Percentiles rank a stretch among this genome's conserved stretches.
Evolutionary conservation across 2,797 vertebrate species (phyloP).

Genomic region (Chloroceryle inda): DNA sequence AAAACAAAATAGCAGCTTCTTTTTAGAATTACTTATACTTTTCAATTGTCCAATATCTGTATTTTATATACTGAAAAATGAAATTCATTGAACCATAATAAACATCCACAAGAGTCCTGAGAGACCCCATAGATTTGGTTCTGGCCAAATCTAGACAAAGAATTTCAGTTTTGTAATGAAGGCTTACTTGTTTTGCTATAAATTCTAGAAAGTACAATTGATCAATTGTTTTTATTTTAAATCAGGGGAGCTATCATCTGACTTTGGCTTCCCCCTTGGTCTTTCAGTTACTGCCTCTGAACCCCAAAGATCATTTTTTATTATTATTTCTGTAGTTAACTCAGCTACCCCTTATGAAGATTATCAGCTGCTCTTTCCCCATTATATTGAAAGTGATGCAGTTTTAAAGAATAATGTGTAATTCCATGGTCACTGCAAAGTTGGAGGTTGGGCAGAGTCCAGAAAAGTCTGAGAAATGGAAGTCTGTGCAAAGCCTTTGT

Average conservation of each 20-base stretch:
- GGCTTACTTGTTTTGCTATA: slow-evolving; percentile 51
- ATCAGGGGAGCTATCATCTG: slow-evolving; percentile 54
- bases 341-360: background rate
- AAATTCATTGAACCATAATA: background rate
- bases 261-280: slow-evolving; percentile 36
- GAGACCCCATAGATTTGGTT: background rate
- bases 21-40: background rate
- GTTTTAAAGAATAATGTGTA: background rate
- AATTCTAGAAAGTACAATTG: slow-evolving; percentile 61
- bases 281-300: slow-evolving; percentile 1
- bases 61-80: background rate
- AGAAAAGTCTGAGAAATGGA: background rate
- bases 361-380: background rate
- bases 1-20: background rate
- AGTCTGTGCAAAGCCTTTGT: background rate
- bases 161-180: slow-evolving; percentile 33
- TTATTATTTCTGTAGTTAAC: background rate
- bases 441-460: background rate
- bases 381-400: background rate
- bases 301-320: slow-evolving; percentile 13
- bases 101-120: background rate
- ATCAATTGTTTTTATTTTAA: slow-evolving; percentile 77
- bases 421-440: background rate
- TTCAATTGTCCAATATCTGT: background rate
- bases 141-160: background rate